These are phyloP conservation scores for Acropora tenuis DNA, from an alignment of 64 coral and sea anemone species.

Conservation along the genomic window DNA sequence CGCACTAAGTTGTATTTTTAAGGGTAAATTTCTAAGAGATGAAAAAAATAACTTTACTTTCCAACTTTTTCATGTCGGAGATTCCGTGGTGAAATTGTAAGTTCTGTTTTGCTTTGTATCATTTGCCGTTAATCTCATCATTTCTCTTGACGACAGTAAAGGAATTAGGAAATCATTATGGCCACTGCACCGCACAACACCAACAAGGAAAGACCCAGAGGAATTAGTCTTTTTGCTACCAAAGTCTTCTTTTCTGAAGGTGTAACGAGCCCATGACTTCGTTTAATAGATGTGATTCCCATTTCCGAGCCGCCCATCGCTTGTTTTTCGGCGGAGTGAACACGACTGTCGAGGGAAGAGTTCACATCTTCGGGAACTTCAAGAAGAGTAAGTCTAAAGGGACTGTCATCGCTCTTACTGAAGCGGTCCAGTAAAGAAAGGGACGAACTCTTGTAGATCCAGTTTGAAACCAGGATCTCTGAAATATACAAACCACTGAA, in stretches of 20 bases:
- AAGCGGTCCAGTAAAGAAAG: neutral
- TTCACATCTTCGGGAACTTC: neutral
- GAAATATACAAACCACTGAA: neutral
- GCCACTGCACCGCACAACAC: conserved; percentile 31
- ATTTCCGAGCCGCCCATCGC: neutral
- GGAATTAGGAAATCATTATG: conserved; percentile 40
- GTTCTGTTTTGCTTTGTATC: too few relatives aligned
- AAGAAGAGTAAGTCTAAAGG: neutral
- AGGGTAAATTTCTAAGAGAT: too few relatives aligned
- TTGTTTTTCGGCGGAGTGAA: neutral
- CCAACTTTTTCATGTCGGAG: too few relatives aligned
- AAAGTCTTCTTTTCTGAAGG: conserved; percentile 8
- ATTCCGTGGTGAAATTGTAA: too few relatives aligned
- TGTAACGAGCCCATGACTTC: neutral
- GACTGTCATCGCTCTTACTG: neutral
- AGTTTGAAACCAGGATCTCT: neutral
- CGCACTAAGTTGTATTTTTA: too few relatives aligned
- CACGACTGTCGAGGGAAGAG: neutral
- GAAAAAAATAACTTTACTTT: too few relatives aligned
- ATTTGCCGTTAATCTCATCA: too few relatives aligned
- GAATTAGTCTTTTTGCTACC: conserved; percentile 18
- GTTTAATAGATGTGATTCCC: neutral
- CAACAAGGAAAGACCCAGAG: conserved; percentile 28
- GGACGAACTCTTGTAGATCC: conserved; percentile 30
- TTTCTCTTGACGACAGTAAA: neutral